phyloP scores from a whole-genome alignment of 1,140 invertebrate genomes.

The Eupeodes corollae region DNA sequence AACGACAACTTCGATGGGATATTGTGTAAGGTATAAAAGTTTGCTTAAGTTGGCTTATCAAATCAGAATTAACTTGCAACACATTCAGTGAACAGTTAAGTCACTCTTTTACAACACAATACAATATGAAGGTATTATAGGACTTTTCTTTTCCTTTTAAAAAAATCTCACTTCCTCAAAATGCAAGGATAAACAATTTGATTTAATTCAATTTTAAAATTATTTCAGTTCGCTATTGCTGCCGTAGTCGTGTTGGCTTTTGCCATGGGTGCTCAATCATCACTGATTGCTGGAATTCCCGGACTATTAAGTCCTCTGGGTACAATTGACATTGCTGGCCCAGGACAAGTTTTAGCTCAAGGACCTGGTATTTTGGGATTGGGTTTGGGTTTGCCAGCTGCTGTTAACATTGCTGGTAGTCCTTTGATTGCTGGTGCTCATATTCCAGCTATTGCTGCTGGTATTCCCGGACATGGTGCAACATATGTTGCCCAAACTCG shows the following conservation, averaged over 20 bases:
- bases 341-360: slow-evolving; percentile 6
- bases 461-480: slow-evolving; percentile 17
- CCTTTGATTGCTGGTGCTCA: not conserved
- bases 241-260: slow-evolving; percentile 38
- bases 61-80: slow-evolving; percentile 34
- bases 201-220: not conserved
- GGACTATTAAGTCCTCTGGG: slow-evolving; percentile 27
- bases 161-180: not conserved
- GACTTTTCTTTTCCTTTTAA: too few relatives aligned
- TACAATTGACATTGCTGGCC: slow-evolving; percentile 16
- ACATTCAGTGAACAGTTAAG: slow-evolving; percentile 25
- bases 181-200: not conserved
- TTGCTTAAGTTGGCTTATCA: slow-evolving; percentile 33
- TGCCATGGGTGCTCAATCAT: slow-evolving; percentile 31
- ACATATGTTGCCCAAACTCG: slow-evolving; percentile 36
- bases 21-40: slow-evolving; percentile 34
- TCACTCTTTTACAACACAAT: slow-evolving; percentile 14
- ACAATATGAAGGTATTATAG: slow-evolving; percentile 33
- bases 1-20: slow-evolving; percentile 1
- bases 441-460: slow-evolving; percentile 24
- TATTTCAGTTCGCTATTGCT: slow-evolving; percentile 32
- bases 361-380: not conserved
- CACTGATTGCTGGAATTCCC: slow-evolving; percentile 17
- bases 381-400: not conserved
- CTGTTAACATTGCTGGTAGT: not conserved